phyloP scores from a whole-genome alignment of 2,113 vertebrate genomes.

The Lasiurus cinereus region DNA sequence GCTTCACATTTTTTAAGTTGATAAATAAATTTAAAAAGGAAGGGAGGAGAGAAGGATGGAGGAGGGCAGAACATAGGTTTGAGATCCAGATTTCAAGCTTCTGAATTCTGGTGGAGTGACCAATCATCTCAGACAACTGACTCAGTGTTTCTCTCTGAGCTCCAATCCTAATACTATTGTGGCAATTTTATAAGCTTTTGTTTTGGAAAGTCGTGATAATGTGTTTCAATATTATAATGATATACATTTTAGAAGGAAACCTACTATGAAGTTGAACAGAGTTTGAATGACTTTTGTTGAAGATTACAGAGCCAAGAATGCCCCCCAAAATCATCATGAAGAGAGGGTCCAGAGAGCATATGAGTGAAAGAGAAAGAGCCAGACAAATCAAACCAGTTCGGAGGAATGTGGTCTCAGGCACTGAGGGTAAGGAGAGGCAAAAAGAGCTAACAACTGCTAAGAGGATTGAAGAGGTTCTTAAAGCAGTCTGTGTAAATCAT shows the following conservation, averaged over 20 bases:
- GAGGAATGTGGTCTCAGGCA: not conserved
- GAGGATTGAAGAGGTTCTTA: not conserved
- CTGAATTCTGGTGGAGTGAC: not conserved
- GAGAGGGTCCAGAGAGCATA: not conserved
- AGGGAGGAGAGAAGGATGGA: not conserved
- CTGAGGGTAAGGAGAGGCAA: not conserved
- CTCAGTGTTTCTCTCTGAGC: not conserved
- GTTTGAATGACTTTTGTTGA: conserved; percentile 22
- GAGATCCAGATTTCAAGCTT: not conserved
- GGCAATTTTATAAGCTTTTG: not conserved
- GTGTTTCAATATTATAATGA: not conserved
- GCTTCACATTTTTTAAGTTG: not conserved
- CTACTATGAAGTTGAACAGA: not conserved
- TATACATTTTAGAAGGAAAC: not conserved
- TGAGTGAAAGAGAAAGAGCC: not conserved
- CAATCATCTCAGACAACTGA: not conserved
- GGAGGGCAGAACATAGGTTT: not conserved
- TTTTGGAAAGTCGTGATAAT: not conserved
- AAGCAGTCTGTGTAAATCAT: conserved; percentile 10
- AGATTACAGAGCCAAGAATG: not conserved
- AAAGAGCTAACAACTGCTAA: not conserved
- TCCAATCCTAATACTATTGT: not conserved
- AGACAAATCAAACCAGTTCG: not conserved
- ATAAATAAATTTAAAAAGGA: not conserved
- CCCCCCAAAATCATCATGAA: not conserved